Base-by-base conservation (phyloP, 2,888 invertebrate genomes). In the Lochmaea capreae region DNA sequence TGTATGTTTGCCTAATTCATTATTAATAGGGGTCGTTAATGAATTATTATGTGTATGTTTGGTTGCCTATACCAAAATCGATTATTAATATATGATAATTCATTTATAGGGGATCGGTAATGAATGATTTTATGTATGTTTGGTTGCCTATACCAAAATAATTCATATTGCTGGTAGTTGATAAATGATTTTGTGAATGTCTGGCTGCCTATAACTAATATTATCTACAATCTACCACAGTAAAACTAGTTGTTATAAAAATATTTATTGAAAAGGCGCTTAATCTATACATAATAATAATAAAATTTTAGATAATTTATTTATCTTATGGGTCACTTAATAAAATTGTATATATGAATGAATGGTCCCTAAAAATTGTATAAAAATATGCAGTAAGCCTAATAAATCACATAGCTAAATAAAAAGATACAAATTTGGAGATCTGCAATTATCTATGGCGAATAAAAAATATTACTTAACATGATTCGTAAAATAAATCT, bases 331-430 rank as follows among this genome's bases (percentile, higher is more conserved):
- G 39, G n/a, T 61, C 33, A 39, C 39, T 39, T 61, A 61, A 39
- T 61, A 39, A 61, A 61, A 39, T 16, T 54, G n/a, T 54, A 66
- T 57, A 52, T 54, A 39, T 66, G 3, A 67, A 42, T 61, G 61
- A 59, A 12, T 69, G 61, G 61, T 62, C 69, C 69, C 69, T 62
- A 69, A 46, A 65, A 69, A 57, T 39, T 58, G 54, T 42, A 26
- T 33, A 58, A 67, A 67, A 42, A 66, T 16, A 54, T 16, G 62
- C 26, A 67, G 46, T 42, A 52, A 42, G 16, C 54, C 18, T 43
- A 52, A 67, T 12, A 39, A 67, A 67, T 67, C 67, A 67, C 46
- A 67, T 49, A 46, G 58, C 49, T 46, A 59, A 59, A 22, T 67
- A 22, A 59, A 59, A 67, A 46, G 11, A 54, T 16, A 66, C 10